Evolutionary conservation across 2,113 vertebrate genomes (phyloP).

Genomic region (Nothobranchius furzeri): DNA sequence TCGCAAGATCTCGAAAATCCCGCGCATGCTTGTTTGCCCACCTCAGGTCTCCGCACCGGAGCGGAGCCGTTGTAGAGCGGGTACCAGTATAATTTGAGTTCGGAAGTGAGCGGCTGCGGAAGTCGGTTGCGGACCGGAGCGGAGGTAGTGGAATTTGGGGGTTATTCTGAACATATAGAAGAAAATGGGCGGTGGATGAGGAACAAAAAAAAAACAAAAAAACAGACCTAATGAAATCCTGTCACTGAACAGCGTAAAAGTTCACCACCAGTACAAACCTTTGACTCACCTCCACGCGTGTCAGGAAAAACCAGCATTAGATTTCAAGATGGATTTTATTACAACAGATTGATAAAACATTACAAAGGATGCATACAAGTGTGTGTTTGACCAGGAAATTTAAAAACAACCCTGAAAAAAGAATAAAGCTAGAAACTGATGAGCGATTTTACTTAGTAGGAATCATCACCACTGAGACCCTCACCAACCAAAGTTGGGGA

Average conservation of each 20-base stretch:
- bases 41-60: no score
- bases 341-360: slow-evolving; percentile 92
- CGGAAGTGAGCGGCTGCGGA: no score
- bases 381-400: slow-evolving; percentile 80
- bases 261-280: slow-evolving; percentile 85
- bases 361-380: slow-evolving; percentile 93
- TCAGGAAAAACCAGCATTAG: slow-evolving; percentile 91
- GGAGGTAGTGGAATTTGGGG: no score
- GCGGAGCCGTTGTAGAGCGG: no score
- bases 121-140: no score
- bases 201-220: no score
- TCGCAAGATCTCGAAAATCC: no score
- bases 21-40: no score
- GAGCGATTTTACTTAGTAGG: slow-evolving; percentile 80
- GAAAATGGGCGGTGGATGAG: neutral
- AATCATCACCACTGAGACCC: slow-evolving; percentile 86
- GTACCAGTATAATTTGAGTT: no score
- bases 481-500: slow-evolving; percentile 99
- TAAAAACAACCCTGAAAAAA: slow-evolving; percentile 86
- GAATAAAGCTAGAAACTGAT: slow-evolving; percentile 87
- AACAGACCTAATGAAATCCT: slow-evolving; percentile 12
- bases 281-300: slow-evolving; percentile 87
- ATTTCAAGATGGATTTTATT: slow-evolving; percentile 95
- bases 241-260: slow-evolving; percentile 7
- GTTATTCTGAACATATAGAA: neutral